These are phyloP conservation scores for Sebastes minor DNA, from an alignment of 2,797 vertebrate species.

Conservation along the genomic window DNA sequence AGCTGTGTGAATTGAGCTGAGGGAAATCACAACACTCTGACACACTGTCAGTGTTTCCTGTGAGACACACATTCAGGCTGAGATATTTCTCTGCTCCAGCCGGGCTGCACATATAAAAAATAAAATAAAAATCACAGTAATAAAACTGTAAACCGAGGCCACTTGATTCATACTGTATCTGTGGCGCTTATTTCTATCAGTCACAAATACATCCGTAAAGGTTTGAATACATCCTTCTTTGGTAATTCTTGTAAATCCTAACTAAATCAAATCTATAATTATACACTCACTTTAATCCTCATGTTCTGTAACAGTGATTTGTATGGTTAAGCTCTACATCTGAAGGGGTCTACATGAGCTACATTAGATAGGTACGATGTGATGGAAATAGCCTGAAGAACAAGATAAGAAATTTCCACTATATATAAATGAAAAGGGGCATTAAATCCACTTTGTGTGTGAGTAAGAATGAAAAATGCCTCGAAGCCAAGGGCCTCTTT, in stretches of 20 bases:
- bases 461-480: conserved; percentile 25
- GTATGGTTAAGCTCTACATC: neutral
- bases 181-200: neutral
- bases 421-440: conserved; percentile 10
- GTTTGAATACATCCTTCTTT: neutral
- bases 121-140: neutral
- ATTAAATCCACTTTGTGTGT: conserved; percentile 36
- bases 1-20: conserved; percentile 28
- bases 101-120: neutral
- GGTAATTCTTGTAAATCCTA: neutral
- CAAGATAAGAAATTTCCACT: conserved; percentile 23
- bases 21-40: conserved; percentile 24
- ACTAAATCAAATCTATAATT: neutral
- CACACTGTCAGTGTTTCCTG: conserved; percentile 2
- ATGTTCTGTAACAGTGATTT: neutral
- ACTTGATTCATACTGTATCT: neutral
- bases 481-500: conserved; percentile 11
- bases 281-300: neutral
- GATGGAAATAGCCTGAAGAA: conserved; percentile 10
- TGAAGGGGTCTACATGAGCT: conserved; percentile 3
- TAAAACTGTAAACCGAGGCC: neutral
- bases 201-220: neutral
- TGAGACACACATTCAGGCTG: neutral
- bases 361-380: conserved; percentile 5
- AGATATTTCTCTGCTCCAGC: neutral